Percentiles rank a stretch among this genome's conserved stretches.
phyloP scores from a whole-genome alignment of 2,113 vertebrate genomes.

The Grallaria varia region DNA sequence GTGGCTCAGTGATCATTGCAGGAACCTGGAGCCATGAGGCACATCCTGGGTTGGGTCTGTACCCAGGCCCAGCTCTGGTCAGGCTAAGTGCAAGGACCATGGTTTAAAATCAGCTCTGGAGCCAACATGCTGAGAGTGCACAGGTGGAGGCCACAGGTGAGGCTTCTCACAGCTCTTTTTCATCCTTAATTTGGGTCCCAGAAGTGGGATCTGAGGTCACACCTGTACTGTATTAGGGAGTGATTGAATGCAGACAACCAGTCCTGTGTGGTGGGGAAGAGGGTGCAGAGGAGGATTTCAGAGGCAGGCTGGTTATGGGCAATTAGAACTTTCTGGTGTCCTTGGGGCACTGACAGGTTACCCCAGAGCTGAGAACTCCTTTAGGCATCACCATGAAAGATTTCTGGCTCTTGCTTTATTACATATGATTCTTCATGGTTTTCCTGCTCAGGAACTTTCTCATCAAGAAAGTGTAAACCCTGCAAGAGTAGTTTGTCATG shows the following conservation, averaged over 20 bases:
- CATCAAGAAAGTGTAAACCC: neutral
- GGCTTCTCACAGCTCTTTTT: neutral
- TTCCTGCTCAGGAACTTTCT: neutral
- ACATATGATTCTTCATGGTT: rapidly evolving
- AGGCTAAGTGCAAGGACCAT: neutral
- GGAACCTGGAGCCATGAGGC: neutral
- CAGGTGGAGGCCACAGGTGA: neutral
- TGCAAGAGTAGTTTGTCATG: neutral
- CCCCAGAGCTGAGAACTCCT: neutral
- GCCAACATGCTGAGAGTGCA: neutral
- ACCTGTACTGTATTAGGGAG: neutral
- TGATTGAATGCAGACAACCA: neutral
- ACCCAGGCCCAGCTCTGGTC: neutral
- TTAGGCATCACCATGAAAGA: neutral
- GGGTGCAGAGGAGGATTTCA: neutral
- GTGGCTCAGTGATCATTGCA: neutral
- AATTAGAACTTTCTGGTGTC: neutral
- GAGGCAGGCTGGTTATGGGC: neutral
- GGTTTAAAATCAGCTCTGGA: neutral
- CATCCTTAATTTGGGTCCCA: neutral
- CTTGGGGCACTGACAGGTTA: neutral
- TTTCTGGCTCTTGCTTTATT: neutral
- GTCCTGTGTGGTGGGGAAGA: too few species aligned
- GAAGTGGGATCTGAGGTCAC: neutral
- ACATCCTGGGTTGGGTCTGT: rapidly evolving